Conservation (phyloP, 2,888 invertebrate genomes). For the Chymomyza procnemis region DNA sequence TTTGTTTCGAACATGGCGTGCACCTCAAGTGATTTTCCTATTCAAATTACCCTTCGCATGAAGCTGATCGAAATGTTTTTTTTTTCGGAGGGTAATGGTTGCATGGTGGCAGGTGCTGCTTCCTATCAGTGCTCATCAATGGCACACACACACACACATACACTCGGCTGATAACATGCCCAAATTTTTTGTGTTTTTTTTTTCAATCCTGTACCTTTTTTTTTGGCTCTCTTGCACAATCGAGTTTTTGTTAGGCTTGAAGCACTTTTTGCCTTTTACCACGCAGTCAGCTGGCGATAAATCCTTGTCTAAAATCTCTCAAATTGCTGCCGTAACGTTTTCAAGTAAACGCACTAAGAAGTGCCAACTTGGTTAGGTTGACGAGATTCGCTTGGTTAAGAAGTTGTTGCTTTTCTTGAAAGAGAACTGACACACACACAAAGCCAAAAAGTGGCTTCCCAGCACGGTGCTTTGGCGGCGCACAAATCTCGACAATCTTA, state of each 20-base stretch:
- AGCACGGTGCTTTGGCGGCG: conserved; percentile 15
- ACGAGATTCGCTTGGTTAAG: background rate
- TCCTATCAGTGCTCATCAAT: conserved; percentile 51
- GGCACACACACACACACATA: conserved; percentile 36
- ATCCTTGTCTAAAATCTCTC: conserved; percentile 60
- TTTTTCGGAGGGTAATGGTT: too few species aligned
- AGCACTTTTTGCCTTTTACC: background rate
- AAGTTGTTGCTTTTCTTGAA: conserved; percentile 1
- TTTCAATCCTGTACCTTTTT: background rate
- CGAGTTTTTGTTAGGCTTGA: conserved; percentile 2
- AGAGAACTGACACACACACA: too few species aligned
- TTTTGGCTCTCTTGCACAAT: background rate
- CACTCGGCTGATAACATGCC: background rate
- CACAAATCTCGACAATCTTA: conserved; percentile 66
- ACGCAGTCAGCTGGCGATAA: conserved; percentile 47
- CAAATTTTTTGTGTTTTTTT: background rate
- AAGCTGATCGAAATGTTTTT: conserved; percentile 7
- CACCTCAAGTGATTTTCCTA: conserved; percentile 31
- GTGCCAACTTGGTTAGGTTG: conserved; percentile 8
- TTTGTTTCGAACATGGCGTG: background rate
- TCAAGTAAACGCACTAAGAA: conserved; percentile 49
- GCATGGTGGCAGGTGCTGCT: background rate
- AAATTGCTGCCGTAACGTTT: conserved; percentile 67
- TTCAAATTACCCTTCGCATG: conserved; percentile 54
- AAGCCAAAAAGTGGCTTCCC: conserved; percentile 4